Evolutionary conservation across 92 coral and sea anemone genomes (phyloP).

Genomic region (Zoanthus sansibaricus): DNA sequence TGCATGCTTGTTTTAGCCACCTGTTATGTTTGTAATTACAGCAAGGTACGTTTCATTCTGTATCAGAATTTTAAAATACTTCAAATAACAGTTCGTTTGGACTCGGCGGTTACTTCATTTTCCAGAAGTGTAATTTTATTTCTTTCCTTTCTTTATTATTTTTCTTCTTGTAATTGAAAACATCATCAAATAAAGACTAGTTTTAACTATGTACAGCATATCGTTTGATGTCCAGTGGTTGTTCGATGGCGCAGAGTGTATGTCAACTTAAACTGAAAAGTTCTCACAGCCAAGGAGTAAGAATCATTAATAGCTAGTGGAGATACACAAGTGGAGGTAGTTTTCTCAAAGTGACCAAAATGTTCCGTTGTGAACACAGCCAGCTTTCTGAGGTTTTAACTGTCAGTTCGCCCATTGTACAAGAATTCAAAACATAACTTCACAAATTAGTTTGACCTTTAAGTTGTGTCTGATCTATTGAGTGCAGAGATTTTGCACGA

Average conservation of each 20-base stretch:
- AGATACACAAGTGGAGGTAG: too few species aligned
- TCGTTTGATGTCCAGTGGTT: neutral
- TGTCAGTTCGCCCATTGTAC: too few species aligned
- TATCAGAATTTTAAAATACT: slow-evolving; percentile 34
- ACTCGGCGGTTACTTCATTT: slow-evolving; percentile 53
- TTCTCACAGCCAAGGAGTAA: too few species aligned
- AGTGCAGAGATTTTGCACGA: too few species aligned
- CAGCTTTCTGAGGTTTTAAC: too few species aligned
- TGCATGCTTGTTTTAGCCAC: slow-evolving; percentile 26
- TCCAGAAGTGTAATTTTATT: slow-evolving; percentile 17
- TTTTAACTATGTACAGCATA: neutral
- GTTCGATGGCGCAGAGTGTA: neutral
- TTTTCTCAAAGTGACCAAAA: too few species aligned
- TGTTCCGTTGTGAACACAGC: too few species aligned
- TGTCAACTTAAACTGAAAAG: neutral
- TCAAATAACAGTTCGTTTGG: slow-evolving; percentile 43
- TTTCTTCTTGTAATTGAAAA: neutral
- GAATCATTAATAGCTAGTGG: too few species aligned
- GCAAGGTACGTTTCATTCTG: slow-evolving; percentile 31
- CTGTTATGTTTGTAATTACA: slow-evolving; percentile 25
- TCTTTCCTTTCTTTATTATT: neutral
- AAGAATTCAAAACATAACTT: too few species aligned
- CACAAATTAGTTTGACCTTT: too few species aligned
- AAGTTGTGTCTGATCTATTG: too few species aligned
- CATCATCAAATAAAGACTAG: slow-evolving; percentile 8